These are phyloP conservation scores for Drosophila leonis DNA, from an alignment of 2,888 invertebrate genomes.

Conservation along the genomic window DNA sequence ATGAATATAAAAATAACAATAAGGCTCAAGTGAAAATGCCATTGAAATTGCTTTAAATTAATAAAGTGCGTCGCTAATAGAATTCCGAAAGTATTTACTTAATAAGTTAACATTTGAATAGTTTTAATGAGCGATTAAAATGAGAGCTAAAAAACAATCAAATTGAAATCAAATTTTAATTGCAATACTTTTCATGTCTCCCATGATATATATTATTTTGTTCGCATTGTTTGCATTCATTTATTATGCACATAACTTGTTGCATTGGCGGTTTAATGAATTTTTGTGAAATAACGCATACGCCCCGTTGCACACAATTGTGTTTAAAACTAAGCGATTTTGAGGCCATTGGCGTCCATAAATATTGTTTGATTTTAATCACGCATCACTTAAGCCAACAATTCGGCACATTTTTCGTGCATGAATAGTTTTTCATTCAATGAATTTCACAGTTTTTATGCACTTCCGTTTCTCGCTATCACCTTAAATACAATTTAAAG, in stretches of 20 bases:
- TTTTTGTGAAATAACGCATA: slow-evolving; percentile 40
- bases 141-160: neutral
- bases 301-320: slow-evolving; percentile 25
- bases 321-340: slow-evolving; percentile 12
- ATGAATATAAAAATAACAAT: slow-evolving; percentile 16
- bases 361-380: slow-evolving; percentile 28
- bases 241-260: slow-evolving; percentile 25
- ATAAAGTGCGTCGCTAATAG: slow-evolving; percentile 13
- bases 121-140: neutral
- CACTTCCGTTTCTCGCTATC: neutral
- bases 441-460: neutral
- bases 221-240: slow-evolving; percentile 14
- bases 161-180: neutral
- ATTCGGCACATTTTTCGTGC: slow-evolving; percentile 20
- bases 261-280: slow-evolving; percentile 23
- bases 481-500: slow-evolving; percentile 29
- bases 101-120: neutral
- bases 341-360: slow-evolving; percentile 26
- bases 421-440: slow-evolving; percentile 14
- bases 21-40: slow-evolving; percentile 51
- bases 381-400: slow-evolving; percentile 32
- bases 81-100: slow-evolving; percentile 4
- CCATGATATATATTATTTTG: slow-evolving; percentile 1
- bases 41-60: slow-evolving; percentile 49
- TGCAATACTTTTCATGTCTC: neutral